Percentiles rank a stretch among this genome's conserved stretches.
phyloP scores from a whole-genome alignment of 2,888 invertebrate species.

The Polyommatus icarus region DNA sequence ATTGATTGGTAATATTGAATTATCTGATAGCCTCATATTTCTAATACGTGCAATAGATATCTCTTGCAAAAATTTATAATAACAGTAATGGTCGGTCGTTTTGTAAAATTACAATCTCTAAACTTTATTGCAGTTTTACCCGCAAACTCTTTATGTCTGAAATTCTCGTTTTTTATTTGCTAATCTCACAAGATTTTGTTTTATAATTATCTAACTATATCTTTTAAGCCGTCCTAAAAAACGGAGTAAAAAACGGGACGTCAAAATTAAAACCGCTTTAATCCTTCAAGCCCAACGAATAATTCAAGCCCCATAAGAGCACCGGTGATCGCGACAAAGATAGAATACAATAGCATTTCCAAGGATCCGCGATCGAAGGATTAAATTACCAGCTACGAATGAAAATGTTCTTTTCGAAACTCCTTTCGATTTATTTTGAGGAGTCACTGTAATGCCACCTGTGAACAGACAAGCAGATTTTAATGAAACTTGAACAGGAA shows the following conservation, averaged over 20 bases:
- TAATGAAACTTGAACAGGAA: not conserved
- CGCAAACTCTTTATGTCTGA: not conserved
- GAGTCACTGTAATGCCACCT: not conserved
- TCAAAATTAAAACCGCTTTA: too few relatives aligned
- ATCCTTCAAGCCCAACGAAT: too few relatives aligned
- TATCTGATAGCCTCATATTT: not conserved
- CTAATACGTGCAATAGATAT: not conserved
- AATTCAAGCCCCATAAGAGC: too few relatives aligned
- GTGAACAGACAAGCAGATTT: not conserved
- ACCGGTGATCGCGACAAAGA: too few relatives aligned
- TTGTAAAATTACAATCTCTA: not conserved
- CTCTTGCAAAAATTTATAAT: not conserved
- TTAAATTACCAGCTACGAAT: too few relatives aligned
- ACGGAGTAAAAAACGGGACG: too few relatives aligned
- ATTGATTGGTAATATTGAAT: constrained; percentile 8
- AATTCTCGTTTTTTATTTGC: not conserved
- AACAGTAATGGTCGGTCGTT: too few relatives aligned
- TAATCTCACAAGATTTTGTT: too few relatives aligned
- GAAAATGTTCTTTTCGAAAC: not conserved
- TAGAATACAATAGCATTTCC: too few relatives aligned
- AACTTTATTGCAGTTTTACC: not conserved
- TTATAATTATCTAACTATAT: too few relatives aligned
- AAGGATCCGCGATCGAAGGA: too few relatives aligned
- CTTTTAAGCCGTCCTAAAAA: too few relatives aligned
- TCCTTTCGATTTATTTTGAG: not conserved